Conservation (phyloP, 2,797 vertebrate species). For the Crenichthys baileyi region DNA sequence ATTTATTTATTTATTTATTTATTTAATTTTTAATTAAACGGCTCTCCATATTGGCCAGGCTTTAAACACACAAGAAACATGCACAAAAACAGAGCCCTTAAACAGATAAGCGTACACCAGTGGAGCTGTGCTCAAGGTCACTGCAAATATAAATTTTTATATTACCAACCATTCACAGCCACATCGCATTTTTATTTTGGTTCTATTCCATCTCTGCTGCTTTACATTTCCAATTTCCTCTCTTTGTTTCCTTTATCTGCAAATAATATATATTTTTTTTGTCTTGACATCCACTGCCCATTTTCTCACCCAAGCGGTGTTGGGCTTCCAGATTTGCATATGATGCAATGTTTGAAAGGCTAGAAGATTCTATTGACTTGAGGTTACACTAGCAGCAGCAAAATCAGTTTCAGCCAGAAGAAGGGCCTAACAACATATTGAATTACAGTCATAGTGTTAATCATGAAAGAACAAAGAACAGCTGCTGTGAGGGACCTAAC, state of each 20-base stretch:
- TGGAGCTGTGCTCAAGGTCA: conserved; percentile 34
- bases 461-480: background rate
- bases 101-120: conserved; percentile 16
- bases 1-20: too few species aligned
- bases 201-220: background rate
- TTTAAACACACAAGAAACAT: conserved; percentile 18
- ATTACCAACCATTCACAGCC: conserved; percentile 6
- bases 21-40: too few species aligned
- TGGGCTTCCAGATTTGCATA: conserved; percentile 1
- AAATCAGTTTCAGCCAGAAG: background rate
- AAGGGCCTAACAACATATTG: background rate
- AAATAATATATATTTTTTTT: background rate
- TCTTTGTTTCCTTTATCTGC: conserved; percentile 7
- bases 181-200: conserved; percentile 1
- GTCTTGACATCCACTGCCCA: background rate
- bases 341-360: conserved; percentile 15
- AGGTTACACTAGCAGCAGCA: background rate
- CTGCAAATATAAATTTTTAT: conserved; percentile 6
- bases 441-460: background rate
- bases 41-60: background rate
- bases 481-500: background rate
- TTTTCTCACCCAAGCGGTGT: background rate
- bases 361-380: background rate
- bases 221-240: conserved; percentile 3
- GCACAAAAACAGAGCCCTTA: background rate